Base-by-base conservation (phyloP, 2,113 vertebrate species). In the Gnathochromis pfefferi region DNA sequence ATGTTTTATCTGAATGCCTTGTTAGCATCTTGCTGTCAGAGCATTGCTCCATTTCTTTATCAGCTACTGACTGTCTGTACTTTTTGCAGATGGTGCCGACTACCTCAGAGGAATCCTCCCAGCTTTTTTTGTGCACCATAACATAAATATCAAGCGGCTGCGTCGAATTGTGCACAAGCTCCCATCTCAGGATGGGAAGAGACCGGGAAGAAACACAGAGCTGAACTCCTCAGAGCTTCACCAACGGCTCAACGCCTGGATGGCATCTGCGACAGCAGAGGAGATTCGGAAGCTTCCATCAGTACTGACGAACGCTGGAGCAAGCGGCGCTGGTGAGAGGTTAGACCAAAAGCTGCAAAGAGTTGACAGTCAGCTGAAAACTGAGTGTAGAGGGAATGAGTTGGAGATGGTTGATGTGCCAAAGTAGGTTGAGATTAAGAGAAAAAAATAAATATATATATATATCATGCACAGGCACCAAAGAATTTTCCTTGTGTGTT, bases 101-200 rank as follows among this genome's bases (percentile, higher is more conserved):
- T 88, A 91, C 87, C 85, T 95, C 45, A 89, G 7, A 87, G 73
- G 90, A 79, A 89, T 94, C 75, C 11, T 95, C 7, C 89, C 91
- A 0, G 21, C 80, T 7, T 92, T 94, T 60, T 92, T 95, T 16
- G 2, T 28, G 2, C 91, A 92, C 78, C 88, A 91, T 1, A 68
- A 21, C 6, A 31, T 91, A 4, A 2, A 8, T 3, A 0, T 21
- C 3, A 87, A 3, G 11, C 85, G 79, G 0, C 84, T 93, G 33
- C 91, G 87, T 5, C 88, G 21, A 2, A 3, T 94, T 1, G 14
- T 90, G 13, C 19, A 40, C 28, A 70, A 14, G 23, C 88, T 95
- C 5, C 80, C 63, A 0, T 6, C 51, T 2, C 6, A 23, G 5
- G 3, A 38, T 4, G 3, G n/a, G 5, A 60, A 1, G 4, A 80